Percentiles rank a stretch among this genome's conserved stretches.
Conservation (phyloP, 2,888 invertebrate species). For the Elmis aenea region DNA sequence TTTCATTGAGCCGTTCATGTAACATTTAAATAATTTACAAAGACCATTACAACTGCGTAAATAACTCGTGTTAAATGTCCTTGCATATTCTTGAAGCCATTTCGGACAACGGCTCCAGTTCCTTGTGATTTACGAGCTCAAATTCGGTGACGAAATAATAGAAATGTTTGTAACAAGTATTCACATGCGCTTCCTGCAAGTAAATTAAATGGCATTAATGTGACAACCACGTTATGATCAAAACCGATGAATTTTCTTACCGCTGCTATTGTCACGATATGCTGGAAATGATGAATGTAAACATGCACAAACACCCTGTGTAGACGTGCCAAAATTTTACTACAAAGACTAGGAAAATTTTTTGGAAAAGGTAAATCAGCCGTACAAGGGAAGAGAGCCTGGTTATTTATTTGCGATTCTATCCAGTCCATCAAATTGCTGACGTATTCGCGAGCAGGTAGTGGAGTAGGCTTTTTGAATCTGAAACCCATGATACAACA, state of each 20-base stretch:
- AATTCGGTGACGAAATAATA: slow-evolving; percentile 89
- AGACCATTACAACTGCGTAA: too few relatives aligned
- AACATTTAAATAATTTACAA: too few relatives aligned
- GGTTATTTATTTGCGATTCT: slow-evolving; percentile 85
- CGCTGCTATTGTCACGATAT: slow-evolving; percentile 79
- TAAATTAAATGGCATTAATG: slow-evolving; percentile 1
- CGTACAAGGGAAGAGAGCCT: slow-evolving; percentile 77
- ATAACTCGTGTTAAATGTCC: too few relatives aligned
- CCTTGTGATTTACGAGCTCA: slow-evolving; percentile 74
- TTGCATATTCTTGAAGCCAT: slow-evolving; percentile 71
- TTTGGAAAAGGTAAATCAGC: slow-evolving; percentile 85
- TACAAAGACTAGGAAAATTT: slow-evolving; percentile 70
- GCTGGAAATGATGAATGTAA: slow-evolving; percentile 91
- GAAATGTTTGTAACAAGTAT: slow-evolving; percentile 92
- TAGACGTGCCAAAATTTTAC: slow-evolving; percentile 81
- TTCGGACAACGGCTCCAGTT: slow-evolving; percentile 77
- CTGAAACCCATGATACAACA: slow-evolving; percentile 23
- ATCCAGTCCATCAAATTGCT: slow-evolving; percentile 87
- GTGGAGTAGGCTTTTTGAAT: slow-evolving; percentile 71
- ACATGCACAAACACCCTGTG: slow-evolving; percentile 91
- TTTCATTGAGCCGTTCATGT: too few relatives aligned
- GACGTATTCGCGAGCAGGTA: slow-evolving; percentile 82
- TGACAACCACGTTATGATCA: too few relatives aligned
- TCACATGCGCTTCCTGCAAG: slow-evolving; percentile 80
- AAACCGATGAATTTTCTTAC: too few relatives aligned